Conservation (phyloP, 92 coral and sea anemone genomes). For the Phymanthus crucifer region DNA sequence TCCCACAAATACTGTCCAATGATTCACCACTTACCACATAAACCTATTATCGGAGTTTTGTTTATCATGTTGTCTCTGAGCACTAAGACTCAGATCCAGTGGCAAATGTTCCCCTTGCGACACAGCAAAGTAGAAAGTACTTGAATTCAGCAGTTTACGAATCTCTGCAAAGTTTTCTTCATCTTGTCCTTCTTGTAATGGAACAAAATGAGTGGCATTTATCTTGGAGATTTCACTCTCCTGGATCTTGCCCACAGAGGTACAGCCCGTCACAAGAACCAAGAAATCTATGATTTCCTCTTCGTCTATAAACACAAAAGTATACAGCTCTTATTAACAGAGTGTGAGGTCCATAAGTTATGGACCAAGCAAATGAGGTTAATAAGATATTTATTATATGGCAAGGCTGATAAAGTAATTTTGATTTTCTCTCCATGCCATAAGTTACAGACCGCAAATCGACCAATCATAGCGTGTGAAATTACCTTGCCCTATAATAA, state of each 20-base stretch:
- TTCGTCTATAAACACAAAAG: conserved; percentile 62
- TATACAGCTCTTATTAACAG: too few relatives aligned
- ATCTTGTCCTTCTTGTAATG: conserved; percentile 80
- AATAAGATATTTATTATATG: too few relatives aligned
- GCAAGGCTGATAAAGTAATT: too few relatives aligned
- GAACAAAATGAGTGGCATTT: conserved; percentile 75
- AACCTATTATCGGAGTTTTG: conserved; percentile 92
- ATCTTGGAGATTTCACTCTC: conserved; percentile 88
- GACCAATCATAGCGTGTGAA: too few relatives aligned
- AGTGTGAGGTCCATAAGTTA: too few relatives aligned
- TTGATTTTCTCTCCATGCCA: too few relatives aligned
- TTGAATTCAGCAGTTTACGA: conserved; percentile 87
- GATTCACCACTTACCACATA: conserved; percentile 73
- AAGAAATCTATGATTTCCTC: conserved; percentile 77
- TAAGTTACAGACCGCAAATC: too few relatives aligned
- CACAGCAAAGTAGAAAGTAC: conserved; percentile 89
- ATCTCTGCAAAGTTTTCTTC: conserved; percentile 83
- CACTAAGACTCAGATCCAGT: conserved; percentile 82
- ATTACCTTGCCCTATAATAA: too few relatives aligned
- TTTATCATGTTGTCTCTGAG: conserved; percentile 84
- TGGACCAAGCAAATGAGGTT: too few relatives aligned
- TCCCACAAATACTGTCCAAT: not conserved
- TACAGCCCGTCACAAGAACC: conserved; percentile 93
- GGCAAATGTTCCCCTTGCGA: conserved; percentile 68
- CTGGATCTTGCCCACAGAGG: conserved; percentile 86